phyloP scores from a whole-genome alignment of 35 echinoderm and acorn worm species.

The Anneissia japonica region DNA sequence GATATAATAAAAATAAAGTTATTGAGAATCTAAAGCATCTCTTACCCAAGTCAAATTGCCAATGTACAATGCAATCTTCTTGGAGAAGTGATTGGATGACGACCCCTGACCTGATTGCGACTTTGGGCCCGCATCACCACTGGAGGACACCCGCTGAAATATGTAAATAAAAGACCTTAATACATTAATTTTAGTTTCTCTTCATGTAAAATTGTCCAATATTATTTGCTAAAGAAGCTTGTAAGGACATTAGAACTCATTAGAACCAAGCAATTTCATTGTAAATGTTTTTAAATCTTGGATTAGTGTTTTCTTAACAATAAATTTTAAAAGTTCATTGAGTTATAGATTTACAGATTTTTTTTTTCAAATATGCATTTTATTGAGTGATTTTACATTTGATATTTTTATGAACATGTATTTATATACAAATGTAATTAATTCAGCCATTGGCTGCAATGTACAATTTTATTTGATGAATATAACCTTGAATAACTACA shows the following conservation, averaged over 20 bases:
- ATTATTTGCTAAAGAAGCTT: too few relatives aligned
- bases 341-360: too few relatives aligned
- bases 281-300: too few relatives aligned
- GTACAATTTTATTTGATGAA: neutral
- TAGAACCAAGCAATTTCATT: too few relatives aligned
- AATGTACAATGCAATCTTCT: conserved; percentile 69
- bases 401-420: too few relatives aligned
- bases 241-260: too few relatives aligned
- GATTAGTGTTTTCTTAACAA: too few relatives aligned
- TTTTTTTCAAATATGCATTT: too few relatives aligned
- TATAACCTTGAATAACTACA: neutral
- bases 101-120: neutral
- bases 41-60: conserved; percentile 98
- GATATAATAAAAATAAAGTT: neutral
- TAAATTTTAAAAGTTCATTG: too few relatives aligned
- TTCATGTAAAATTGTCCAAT: too few relatives aligned
- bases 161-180: neutral
- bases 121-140: conserved; percentile 34
- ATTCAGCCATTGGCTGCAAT: neutral
- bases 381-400: too few relatives aligned
- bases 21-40: neutral
- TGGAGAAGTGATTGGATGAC: conserved; percentile 10
- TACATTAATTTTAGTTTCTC: too few relatives aligned
- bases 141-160: conserved; percentile 40
- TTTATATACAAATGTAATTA: neutral